Base-by-base conservation (phyloP, 2,113 vertebrate species). In the Thunnus maccoyii region DNA sequence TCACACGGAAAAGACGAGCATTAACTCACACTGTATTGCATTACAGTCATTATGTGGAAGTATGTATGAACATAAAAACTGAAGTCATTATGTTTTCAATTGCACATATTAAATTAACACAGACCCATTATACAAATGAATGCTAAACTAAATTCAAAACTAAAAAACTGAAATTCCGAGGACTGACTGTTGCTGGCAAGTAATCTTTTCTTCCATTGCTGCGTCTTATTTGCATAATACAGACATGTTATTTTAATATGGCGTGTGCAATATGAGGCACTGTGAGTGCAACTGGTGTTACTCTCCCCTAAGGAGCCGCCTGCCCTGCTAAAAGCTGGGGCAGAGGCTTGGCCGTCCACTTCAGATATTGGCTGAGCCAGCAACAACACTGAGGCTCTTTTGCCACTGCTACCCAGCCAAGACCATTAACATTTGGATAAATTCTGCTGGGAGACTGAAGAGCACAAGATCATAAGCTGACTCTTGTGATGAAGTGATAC, bases 401-500 rank as follows among this genome's bases (percentile, higher is more conserved):
- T 46, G 22, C 71, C 18, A 20, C 48, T 1, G 58, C 20, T 16
- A 46, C n/a, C 2, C 55, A 58, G 83, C 84, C 90, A 87, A 82
- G 67, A 58, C 72, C 67, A 77, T 88, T 86, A 90, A 80, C 73
- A 85, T 89, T 82, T 83, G 76, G 76, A 61, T 75, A 79, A 77
- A 85, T 78, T 85, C 68, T 72, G 70, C 82, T 48, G 63, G 76
- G 73, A 82, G 70, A 74, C 55, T 48, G 56, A 65, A 48, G 76
- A 67, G 69, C 63, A 51, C 25, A 15, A 68, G 30, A 86, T 79
- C 82, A 68, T 68, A 76, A 86, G 82, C 83, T 55, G 77, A 82
- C 62, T 77, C 69, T 57, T 76, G 65, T 78, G 73, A 90, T 84
- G 51, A 84, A 85, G 86, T 72, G 72, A 91, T 89, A 93, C 90